phyloP scores from a whole-genome alignment of 2,888 invertebrate species.

The Dorcus hopei region DNA sequence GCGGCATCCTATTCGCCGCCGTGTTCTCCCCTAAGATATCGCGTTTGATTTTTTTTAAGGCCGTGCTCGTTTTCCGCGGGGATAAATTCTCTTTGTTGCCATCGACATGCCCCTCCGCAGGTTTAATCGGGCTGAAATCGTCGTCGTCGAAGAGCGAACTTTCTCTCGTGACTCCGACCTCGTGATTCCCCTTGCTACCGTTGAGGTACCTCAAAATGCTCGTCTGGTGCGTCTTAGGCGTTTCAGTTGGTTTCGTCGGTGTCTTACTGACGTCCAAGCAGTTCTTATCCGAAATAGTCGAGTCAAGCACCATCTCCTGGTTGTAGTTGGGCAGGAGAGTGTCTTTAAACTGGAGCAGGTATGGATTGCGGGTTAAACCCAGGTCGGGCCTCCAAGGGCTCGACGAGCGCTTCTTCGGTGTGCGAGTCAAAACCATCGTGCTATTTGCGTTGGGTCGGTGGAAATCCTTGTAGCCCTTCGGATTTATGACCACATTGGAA shows the following conservation, averaged over 20 bases:
- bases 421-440: background rate
- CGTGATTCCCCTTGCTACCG: background rate
- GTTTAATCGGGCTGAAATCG: slow-evolving; percentile 18
- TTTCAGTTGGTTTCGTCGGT: background rate
- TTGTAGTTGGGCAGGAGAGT: slow-evolving; percentile 17
- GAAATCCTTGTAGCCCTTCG: background rate
- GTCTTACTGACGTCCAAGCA: background rate
- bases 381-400: slow-evolving; percentile 18
- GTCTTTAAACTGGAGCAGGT: slow-evolving; percentile 13
- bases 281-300: slow-evolving; percentile 4
- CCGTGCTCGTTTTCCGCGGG: too few species aligned
- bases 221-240: slow-evolving; percentile 5
- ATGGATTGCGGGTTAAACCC: slow-evolving; percentile 9
- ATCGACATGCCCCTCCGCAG: too few species aligned
- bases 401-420: background rate
- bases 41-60: background rate
- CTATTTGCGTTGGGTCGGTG: background rate
- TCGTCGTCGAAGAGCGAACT: slow-evolving; percentile 14
- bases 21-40: slow-evolving; percentile 3
- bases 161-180: background rate
- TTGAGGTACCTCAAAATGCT: slow-evolving; percentile 15
- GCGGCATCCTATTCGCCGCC: too few species aligned
- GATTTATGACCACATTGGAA: background rate
- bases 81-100: too few species aligned
- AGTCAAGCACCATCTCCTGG: slow-evolving; percentile 19